Evolutionary conservation across 1,140 invertebrate species (phyloP).

Genomic region (Trichonephila clavipes): DNA sequence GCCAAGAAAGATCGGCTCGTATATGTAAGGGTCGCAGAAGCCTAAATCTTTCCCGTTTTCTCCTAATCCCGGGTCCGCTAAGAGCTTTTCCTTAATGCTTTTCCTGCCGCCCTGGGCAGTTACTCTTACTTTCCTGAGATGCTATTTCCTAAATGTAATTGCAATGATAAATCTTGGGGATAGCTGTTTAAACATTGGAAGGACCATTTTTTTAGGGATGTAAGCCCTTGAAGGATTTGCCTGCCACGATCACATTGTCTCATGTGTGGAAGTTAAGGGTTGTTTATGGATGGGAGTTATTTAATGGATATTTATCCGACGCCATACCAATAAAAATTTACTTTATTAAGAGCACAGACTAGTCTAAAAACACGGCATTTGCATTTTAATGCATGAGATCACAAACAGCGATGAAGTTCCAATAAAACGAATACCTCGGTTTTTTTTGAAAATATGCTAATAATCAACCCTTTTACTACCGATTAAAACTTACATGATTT

Average conservation of each 20-base stretch:
- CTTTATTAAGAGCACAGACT: conserved; percentile 42
- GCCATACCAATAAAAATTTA: conserved; percentile 67
- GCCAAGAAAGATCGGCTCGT: conserved; percentile 71
- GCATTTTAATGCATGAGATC: no score
- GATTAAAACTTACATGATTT: no score
- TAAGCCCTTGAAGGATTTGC: conserved; percentile 71
- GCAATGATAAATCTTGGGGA: conserved; percentile 76
- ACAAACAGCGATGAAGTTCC: no score
- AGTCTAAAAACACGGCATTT: no score
- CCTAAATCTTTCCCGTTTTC: conserved; percentile 74
- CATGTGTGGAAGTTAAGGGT: conserved; percentile 64
- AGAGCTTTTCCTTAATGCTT: conserved; percentile 76
- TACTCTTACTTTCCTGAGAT: conserved; percentile 75
- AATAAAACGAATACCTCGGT: no score
- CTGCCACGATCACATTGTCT: conserved; percentile 50
- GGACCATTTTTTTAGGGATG: conserved; percentile 43
- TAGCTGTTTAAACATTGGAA: conserved; percentile 74
- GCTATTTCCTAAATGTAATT: conserved; percentile 77
- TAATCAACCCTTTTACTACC: no score
- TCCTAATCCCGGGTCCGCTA: conserved; percentile 67
- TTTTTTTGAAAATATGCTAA: no score
- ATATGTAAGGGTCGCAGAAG: conserved; percentile 66
- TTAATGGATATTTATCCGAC: conserved; percentile 68
- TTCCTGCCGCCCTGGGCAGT: conserved; percentile 72
- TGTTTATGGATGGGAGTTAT: conserved; percentile 68